Evolutionary conservation across 1,140 invertebrate species (phyloP).

Genomic region (Leptinotarsa lineolata): DNA sequence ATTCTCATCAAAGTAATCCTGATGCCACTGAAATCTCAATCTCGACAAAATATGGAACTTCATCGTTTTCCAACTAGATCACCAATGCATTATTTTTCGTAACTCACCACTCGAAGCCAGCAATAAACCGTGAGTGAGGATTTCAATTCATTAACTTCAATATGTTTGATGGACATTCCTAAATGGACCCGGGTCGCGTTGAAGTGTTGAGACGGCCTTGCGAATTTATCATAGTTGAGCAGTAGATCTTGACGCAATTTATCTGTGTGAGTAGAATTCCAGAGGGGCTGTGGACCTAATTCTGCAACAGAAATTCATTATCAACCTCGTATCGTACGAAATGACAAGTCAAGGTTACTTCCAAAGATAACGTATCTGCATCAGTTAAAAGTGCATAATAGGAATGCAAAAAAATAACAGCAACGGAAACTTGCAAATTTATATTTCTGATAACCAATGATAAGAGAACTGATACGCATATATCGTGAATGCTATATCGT

Average conservation of each 20-base stretch:
- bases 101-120: conserved; percentile 64
- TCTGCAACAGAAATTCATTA: conserved; percentile 36
- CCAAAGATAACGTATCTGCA: background rate
- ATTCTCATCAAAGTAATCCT: too few species aligned
- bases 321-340: too few species aligned
- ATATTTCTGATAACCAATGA: too few species aligned
- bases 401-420: too few species aligned
- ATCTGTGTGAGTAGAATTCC: conserved; percentile 65
- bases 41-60: too few species aligned
- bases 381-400: background rate
- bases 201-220: conserved; percentile 62
- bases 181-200: conserved; percentile 61
- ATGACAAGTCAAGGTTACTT: background rate
- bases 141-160: conserved; percentile 63
- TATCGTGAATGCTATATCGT: too few species aligned
- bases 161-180: conserved; percentile 61
- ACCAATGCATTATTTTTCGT: background rate
- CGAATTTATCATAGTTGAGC: conserved; percentile 66
- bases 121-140: conserved; percentile 62
- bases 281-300: conserved; percentile 54
- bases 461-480: too few species aligned
- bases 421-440: too few species aligned
- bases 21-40: too few species aligned
- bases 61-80: too few species aligned
- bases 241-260: conserved; percentile 64